Conservation (phyloP, 2,888 invertebrate genomes). For the Cenopis cana region DNA sequence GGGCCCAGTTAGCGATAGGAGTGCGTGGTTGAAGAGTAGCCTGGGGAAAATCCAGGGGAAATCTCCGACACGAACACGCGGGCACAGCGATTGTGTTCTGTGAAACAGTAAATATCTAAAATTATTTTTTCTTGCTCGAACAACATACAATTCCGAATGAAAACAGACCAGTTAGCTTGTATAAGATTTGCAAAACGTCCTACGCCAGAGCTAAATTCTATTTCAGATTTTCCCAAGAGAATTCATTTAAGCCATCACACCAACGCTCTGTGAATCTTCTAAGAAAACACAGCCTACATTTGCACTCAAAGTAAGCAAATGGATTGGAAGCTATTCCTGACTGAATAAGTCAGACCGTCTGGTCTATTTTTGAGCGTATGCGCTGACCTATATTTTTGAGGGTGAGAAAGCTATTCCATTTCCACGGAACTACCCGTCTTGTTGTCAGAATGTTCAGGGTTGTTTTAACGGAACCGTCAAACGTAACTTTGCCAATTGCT, state of each 20-base stretch:
- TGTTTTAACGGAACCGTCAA: not conserved
- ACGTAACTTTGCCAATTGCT: not conserved
- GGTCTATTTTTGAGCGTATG: slow-evolving; percentile 31
- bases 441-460: slow-evolving; percentile 1
- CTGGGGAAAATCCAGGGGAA: too few relatives aligned
- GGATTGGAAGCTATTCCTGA: slow-evolving; percentile 43
- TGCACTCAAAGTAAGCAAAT: slow-evolving; percentile 38
- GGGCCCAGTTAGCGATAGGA: too few relatives aligned
- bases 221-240: slow-evolving; percentile 9
- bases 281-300: slow-evolving; percentile 37
- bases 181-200: too few relatives aligned
- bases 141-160: not conserved
- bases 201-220: slow-evolving; percentile 1
- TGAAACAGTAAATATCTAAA: too few relatives aligned
- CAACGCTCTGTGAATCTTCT: slow-evolving; percentile 20
- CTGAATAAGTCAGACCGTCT: slow-evolving; percentile 37
- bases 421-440: slow-evolving; percentile 13
- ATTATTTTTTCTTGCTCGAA: too few relatives aligned
- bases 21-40: too few relatives aligned
- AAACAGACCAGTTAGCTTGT: not conserved
- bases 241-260: slow-evolving; percentile 26
- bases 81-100: too few relatives aligned
- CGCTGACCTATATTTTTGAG: slow-evolving; percentile 35
- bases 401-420: slow-evolving; percentile 25
- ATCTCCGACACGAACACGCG: too few relatives aligned